Conservation (phyloP, 2,113 vertebrate species). For the Polyodon spathula region DNA sequence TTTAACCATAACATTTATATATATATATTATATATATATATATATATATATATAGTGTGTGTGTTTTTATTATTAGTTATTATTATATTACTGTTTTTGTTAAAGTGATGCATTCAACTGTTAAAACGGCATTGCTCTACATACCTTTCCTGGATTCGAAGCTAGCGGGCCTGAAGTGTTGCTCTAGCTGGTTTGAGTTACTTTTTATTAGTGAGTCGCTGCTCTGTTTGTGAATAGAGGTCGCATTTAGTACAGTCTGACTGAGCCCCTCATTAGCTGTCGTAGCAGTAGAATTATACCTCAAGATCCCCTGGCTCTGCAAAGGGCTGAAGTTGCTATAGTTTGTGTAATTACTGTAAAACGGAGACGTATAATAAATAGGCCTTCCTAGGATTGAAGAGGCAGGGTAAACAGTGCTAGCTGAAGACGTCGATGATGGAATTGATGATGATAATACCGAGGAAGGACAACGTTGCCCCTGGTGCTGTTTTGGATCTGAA, state of each 20-base stretch:
- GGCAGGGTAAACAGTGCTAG: slow-evolving; percentile 74
- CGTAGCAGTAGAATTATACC: slow-evolving; percentile 74
- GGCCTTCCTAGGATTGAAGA: slow-evolving; percentile 88
- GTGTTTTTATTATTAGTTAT: not conserved
- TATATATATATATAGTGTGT: slow-evolving; percentile 15
- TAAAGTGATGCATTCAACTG: not conserved
- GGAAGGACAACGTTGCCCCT: slow-evolving; percentile 59
- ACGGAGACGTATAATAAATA: slow-evolving; percentile 95
- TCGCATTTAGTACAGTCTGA: slow-evolving; percentile 57
- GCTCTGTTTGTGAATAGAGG: slow-evolving; percentile 66
- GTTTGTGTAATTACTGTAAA: slow-evolving; percentile 96
- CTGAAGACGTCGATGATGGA: slow-evolving; percentile 60
- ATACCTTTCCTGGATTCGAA: slow-evolving; percentile 94
- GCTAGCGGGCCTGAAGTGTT: slow-evolving; percentile 75
- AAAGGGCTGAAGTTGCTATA: slow-evolving; percentile 93
- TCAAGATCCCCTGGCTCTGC: slow-evolving; percentile 88
- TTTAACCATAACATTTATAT: no score
- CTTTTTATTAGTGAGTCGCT: slow-evolving; percentile 74
- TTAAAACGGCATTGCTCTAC: slow-evolving; percentile 32
- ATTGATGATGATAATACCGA: slow-evolving; percentile 62
- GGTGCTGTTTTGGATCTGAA: slow-evolving; percentile 85
- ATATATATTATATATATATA: no score
- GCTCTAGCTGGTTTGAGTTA: slow-evolving; percentile 69
- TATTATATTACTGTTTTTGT: not conserved
- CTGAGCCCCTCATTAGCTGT: slow-evolving; percentile 70